Conservation (phyloP, 2,888 invertebrate species). For the Rhodophaea formosa region DNA sequence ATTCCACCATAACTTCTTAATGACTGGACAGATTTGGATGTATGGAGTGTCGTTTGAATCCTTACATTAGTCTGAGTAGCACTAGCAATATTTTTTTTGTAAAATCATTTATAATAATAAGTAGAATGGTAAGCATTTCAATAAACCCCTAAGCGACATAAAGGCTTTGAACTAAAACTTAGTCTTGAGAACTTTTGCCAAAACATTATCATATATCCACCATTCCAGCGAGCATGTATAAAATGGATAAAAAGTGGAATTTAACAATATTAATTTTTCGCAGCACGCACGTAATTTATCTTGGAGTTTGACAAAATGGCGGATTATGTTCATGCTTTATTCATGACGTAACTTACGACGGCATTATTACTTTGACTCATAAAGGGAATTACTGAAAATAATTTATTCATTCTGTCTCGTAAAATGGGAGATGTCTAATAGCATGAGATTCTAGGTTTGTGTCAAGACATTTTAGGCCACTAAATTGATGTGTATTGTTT, state of each 20-base stretch:
- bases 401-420: background rate
- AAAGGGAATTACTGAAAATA: constrained; percentile 13
- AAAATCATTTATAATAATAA: too few relatives aligned
- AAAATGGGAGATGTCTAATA: constrained; percentile 1
- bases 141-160: too few relatives aligned
- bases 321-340: constrained; percentile 24
- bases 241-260: constrained; percentile 6
- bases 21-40: too few relatives aligned
- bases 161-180: too few relatives aligned
- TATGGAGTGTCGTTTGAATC: too few relatives aligned
- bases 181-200: too few relatives aligned
- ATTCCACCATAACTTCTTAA: too few relatives aligned
- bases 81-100: too few relatives aligned
- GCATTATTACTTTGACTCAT: constrained; percentile 19
- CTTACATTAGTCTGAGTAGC: too few relatives aligned
- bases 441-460: background rate
- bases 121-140: too few relatives aligned
- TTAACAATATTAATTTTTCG: constrained; percentile 21
- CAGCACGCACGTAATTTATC: constrained; percentile 16
- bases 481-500: too few relatives aligned
- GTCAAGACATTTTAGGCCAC: too few relatives aligned
- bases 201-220: background rate
- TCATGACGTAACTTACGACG: constrained; percentile 25
- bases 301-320: constrained; percentile 15
- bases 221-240: background rate